These are phyloP conservation scores for Drosophila neocordata DNA, from an alignment of 1,140 invertebrate species.

Conservation along the genomic window DNA sequence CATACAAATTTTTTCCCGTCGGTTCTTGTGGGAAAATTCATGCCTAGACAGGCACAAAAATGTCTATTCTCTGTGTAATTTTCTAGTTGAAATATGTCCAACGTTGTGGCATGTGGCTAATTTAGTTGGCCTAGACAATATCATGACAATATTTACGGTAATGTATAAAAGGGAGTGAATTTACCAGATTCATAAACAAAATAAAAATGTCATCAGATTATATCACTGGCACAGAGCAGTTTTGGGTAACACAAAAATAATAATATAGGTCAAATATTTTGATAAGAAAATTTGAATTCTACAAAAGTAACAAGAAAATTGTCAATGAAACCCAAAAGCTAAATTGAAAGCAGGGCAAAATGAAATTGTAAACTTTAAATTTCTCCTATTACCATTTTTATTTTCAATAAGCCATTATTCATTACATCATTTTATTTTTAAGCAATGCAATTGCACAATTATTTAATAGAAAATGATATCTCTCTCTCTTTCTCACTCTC, in stretches of 20 bases:
- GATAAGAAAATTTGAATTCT: background rate
- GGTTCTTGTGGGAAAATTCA: background rate
- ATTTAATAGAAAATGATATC: constrained; percentile 18
- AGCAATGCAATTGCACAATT: constrained; percentile 20
- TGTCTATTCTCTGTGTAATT: constrained; percentile 43
- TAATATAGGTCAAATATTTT: background rate
- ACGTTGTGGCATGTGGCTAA: constrained; percentile 42
- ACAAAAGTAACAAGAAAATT: background rate
- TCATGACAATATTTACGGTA: constrained; percentile 33
- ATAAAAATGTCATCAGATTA: constrained; percentile 12
- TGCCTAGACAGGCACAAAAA: constrained; percentile 50
- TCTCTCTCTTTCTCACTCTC: background rate
- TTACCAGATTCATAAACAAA: constrained; percentile 10
- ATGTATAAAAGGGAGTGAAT: background rate
- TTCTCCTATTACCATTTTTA: background rate
- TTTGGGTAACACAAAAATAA: background rate
- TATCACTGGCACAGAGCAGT: background rate
- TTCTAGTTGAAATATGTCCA: constrained; percentile 49
- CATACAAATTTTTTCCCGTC: background rate
- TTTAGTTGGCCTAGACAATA: constrained; percentile 34
- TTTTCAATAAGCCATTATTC: background rate
- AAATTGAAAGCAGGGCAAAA: too few species aligned
- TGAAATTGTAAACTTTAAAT: too few species aligned
- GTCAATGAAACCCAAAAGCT: background rate
- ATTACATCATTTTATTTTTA: background rate